Evolutionary conservation across 2,888 invertebrate species (phyloP), one percentile per base, ranked within the genome.

Genomic region (Selenia dentaria): DNA sequence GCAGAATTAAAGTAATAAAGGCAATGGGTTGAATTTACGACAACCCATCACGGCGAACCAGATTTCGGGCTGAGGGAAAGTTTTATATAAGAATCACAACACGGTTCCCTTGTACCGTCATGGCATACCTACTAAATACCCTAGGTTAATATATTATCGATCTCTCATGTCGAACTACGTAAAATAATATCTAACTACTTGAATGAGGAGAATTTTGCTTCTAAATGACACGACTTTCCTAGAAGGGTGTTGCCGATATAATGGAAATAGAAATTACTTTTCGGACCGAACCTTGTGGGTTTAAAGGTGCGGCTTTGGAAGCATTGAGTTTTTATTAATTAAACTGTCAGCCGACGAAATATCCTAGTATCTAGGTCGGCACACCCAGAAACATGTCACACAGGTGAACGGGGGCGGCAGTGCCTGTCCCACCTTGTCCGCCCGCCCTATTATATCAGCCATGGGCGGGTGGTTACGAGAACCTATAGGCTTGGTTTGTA

Each of bases 351-450:
- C 20, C 27, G 22, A 12, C 20, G 61, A 60, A 53, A 62, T 70
- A 77, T 67, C 70, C 54, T 59, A 51, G 55, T 74, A 78, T 75
- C 64, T 74, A 74, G 83, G 83, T 81, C 79, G 70, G 65, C 81
- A 67, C 83, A 67, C 83, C 82, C 68, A 49, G 35, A 51, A 51
- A 39, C 53, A 38, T 54, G 54, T 46, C 51, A 29, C 51, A 29
- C 32, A 39, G 43, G 48, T 38, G 35, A 35, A 35, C 24, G 35
- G 38, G 42, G 47, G 37, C 16, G 46, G 46, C 34, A 14, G 6
- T 18, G 2, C 24, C 34, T 27, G 6, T 8, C 11, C 12, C 27
- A 27, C 27, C 41, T 39, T 12, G 28, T 32, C 28, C 18, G 24
- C 40, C 38, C 20, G 18, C 10, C 27, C 11, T 31, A 9, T 16